Conservation (phyloP, 2,113 vertebrate genomes). For the Podiceps cristatus region DNA sequence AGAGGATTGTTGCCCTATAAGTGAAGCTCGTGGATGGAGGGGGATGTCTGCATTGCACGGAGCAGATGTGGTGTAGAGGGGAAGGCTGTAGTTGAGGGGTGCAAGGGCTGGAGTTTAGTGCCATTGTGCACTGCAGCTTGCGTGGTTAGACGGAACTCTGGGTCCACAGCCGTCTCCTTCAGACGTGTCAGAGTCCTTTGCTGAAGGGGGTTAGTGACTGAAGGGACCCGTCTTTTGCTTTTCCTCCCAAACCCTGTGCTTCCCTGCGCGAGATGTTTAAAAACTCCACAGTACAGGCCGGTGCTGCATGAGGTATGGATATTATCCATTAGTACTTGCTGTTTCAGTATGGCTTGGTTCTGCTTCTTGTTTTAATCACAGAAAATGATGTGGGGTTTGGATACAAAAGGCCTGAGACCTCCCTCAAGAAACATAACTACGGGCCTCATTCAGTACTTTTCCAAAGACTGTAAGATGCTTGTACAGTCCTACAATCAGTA, state of each 20-base stretch:
- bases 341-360: background rate
- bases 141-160: background rate
- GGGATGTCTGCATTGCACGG: background rate
- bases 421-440: background rate
- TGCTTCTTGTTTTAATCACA: background rate
- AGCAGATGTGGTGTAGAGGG: background rate
- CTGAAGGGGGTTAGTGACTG: background rate
- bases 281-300: background rate
- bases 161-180: background rate
- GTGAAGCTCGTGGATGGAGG: background rate
- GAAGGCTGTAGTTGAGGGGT: background rate
- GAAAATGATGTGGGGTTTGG: background rate
- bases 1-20: background rate
- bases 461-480: background rate
- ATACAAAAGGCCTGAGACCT: background rate
- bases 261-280: background rate
- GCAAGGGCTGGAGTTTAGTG: background rate
- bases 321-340: background rate
- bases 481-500: background rate
- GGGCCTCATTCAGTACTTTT: background rate
- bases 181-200: background rate
- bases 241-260: background rate
- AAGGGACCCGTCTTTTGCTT: background rate
- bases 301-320: accelerated
- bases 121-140: background rate